Evolutionary conservation across 2,888 invertebrate genomes (phyloP).

Genomic region (Drosophila eohydei): DNA sequence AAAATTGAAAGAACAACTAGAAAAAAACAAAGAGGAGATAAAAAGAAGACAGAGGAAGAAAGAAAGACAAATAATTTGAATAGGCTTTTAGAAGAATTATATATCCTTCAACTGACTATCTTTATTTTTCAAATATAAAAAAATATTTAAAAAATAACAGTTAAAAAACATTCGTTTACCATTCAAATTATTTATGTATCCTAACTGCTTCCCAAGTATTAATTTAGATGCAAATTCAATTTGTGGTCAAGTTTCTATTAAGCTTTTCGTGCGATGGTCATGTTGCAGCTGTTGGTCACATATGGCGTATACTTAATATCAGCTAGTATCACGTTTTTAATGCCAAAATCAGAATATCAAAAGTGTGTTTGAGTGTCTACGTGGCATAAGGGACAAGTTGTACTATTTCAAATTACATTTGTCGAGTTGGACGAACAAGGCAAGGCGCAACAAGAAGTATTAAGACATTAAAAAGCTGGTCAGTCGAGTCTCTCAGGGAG

Average conservation of each 20-base stretch:
- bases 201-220: neutral
- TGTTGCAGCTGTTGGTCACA: slow-evolving; percentile 39
- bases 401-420: slow-evolving; percentile 7
- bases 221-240: neutral
- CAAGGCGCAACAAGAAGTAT: slow-evolving; percentile 26
- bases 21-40: too few relatives aligned
- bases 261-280: slow-evolving; percentile 30
- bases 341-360: slow-evolving; percentile 41
- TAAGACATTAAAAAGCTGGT: slow-evolving; percentile 62
- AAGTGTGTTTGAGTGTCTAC: slow-evolving; percentile 41
- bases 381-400: slow-evolving; percentile 29
- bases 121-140: too few relatives aligned
- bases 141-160: too few relatives aligned
- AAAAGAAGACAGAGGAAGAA: neutral
- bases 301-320: slow-evolving; percentile 63
- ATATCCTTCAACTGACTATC: too few relatives aligned
- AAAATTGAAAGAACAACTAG: too few relatives aligned
- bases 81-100: too few relatives aligned
- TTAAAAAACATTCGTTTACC: too few relatives aligned
- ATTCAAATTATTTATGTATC: too few relatives aligned
- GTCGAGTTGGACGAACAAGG: neutral
- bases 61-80: neutral
- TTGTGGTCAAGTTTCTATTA: neutral
- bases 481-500: neutral
- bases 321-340: slow-evolving; percentile 58